A percentile compares a stretch with the other conserved stretches of the same genome.
phyloP scores from a whole-genome alignment of 2,113 vertebrate species.

The Typhlomys cinereus region DNA sequence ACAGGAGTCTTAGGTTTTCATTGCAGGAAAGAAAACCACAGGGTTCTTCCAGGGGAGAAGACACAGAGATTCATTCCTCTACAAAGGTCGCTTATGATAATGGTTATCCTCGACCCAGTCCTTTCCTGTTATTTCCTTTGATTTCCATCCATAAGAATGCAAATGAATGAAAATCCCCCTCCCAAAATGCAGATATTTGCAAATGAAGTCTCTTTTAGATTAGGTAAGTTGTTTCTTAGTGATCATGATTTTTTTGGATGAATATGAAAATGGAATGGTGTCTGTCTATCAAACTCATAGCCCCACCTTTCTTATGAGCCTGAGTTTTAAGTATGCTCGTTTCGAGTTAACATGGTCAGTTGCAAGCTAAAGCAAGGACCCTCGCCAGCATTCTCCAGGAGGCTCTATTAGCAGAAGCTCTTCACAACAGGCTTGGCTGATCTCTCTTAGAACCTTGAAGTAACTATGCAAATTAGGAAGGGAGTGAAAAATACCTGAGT shows the following conservation, averaged over 20 bases:
- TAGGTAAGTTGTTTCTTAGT: neutral
- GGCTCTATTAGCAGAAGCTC: neutral
- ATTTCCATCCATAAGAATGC: neutral
- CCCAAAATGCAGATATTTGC: neutral
- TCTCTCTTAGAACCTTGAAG: neutral
- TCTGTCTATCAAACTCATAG: neutral
- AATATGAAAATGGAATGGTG: neutral
- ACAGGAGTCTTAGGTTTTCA: neutral
- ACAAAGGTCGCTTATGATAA: neutral
- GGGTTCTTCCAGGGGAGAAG: conserved; percentile 13
- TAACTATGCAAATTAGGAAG: neutral
- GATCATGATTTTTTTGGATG: neutral
- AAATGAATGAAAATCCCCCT: neutral
- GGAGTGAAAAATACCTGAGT: neutral
- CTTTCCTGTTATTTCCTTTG: neutral
- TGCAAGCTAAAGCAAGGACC: neutral
- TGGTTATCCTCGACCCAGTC: neutral
- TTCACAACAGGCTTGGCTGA: neutral
- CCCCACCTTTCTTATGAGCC: neutral
- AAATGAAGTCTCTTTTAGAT: neutral
- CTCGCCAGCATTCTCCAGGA: neutral
- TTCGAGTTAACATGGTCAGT: neutral
- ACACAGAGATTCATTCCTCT: neutral
- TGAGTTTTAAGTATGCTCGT: neutral
- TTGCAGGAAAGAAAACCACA: neutral